Conservation (phyloP, 2,797 vertebrate genomes). For the Melanotaenia boesemani region DNA sequence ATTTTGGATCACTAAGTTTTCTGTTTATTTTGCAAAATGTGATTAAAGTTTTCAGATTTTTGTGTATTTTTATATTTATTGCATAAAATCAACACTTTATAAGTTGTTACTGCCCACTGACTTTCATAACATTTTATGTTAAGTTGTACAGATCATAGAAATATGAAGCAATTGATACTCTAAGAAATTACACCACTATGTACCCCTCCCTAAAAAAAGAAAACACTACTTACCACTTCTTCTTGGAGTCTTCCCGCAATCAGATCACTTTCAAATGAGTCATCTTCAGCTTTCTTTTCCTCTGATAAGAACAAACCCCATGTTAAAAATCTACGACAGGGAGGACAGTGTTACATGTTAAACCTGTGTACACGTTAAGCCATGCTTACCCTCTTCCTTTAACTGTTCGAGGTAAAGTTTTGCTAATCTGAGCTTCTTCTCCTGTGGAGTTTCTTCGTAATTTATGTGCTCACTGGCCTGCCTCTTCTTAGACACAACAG, state of each 20-base stretch:
- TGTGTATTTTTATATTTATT: too few species aligned
- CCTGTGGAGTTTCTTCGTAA: constrained; percentile 90
- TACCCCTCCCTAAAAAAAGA: too few species aligned
- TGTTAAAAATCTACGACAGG: background rate
- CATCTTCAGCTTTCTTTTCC: constrained; percentile 88
- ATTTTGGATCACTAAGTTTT: too few species aligned
- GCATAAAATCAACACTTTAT: too few species aligned
- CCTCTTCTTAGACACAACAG: constrained; percentile 66
- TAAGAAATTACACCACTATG: too few species aligned
- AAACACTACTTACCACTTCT: constrained; percentile 87
- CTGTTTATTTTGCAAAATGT: too few species aligned
- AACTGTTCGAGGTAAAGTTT: constrained; percentile 92
- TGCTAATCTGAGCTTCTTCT: constrained; percentile 93
- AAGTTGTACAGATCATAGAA: too few species aligned
- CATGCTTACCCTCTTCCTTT: constrained; percentile 84
- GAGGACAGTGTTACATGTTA: accelerated
- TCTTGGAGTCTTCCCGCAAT: constrained; percentile 92
- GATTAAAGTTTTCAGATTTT: too few species aligned
- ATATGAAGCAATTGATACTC: too few species aligned
- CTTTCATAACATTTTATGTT: too few species aligned
- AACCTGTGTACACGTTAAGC: background rate
- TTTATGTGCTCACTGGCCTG: constrained; percentile 77
- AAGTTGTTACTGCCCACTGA: too few species aligned
- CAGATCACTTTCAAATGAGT: constrained; percentile 83
- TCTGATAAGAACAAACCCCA: constrained; percentile 76